Base-by-base conservation (phyloP, 2,888 invertebrate genomes). In the Plagodis dolabraria region DNA sequence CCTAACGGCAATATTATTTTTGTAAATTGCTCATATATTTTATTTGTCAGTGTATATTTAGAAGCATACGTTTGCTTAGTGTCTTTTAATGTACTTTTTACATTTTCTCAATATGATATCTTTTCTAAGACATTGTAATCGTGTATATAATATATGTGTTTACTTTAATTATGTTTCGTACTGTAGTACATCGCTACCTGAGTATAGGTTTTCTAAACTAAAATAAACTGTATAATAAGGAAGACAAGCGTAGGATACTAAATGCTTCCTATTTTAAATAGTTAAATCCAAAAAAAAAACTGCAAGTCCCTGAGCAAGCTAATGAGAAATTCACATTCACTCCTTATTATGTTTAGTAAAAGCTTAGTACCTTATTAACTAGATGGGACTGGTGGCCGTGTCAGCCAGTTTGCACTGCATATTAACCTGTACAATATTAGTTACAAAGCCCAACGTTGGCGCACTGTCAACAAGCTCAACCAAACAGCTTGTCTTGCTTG, bases 401-500 rank as follows among this genome's bases (percentile, higher is more conserved):
- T 33, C 49, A 33, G 22, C 49, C 9, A 43, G 50, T 52, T 52
- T 51, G 43, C 44, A 36, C 33, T 35, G 35, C 10, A 35, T 44
- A 52, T 44, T 44, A 52, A 45, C 44, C 51, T 52, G 43, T 43
- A 43, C 44, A 40, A 49, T 52, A 35, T 42, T 34, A 40, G 47
- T 36, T 49, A 11, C 49, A 11, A 42, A 6, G 38, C 4, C 6
- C 36, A 33, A 47, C 10, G 55, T 34, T n/a, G 38, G 49, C 47
- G 51, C 8, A 61, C 53, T 54, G 56, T 61, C 56, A 66, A 57
- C 53, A 49, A 48, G 36, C 50, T 33, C 42, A 7, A 8, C 42
- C 11, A 38, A 53, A 38, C 48, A 64, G 53, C 57, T 57, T 53
- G 53, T 33, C 42, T 43, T 59, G 56, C 53, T 58, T 50, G 58